Evolutionary conservation across 2,797 vertebrate genomes (phyloP).

Genomic region (Clarias platycephalus): DNA sequence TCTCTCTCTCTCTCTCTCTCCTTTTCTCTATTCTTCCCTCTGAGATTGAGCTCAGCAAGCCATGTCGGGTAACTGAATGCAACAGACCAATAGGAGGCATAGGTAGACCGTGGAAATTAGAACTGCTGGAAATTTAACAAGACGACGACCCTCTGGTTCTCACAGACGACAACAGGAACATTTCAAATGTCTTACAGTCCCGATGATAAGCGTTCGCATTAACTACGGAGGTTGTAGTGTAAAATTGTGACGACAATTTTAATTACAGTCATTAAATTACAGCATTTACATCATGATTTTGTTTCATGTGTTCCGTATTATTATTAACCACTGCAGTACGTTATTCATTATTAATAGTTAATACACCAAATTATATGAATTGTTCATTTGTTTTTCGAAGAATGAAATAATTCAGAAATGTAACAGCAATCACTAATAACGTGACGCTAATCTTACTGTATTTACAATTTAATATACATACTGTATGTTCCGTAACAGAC

Average conservation of each 20-base stretch:
- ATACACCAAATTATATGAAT: neutral
- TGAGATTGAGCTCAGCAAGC: constrained; percentile 64
- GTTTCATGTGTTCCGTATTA: constrained; percentile 10
- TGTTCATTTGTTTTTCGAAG: neutral
- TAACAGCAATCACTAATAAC: neutral
- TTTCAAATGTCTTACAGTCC: neutral
- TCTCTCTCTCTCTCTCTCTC: constrained; percentile 38
- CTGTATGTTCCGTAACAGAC: neutral
- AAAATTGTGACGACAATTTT: too few relatives aligned
- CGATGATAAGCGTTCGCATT: neutral
- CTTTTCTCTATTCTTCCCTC: constrained; percentile 54
- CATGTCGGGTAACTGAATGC: constrained; percentile 69
- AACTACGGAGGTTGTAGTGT: neutral
- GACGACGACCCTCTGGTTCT: constrained; percentile 51
- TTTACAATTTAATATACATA: neutral
- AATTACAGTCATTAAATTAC: neutral
- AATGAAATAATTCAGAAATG: neutral
- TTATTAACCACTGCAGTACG: too few relatives aligned
- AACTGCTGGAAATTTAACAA: constrained; percentile 51
- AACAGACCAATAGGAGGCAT: constrained; percentile 86
- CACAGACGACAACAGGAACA: constrained; percentile 22
- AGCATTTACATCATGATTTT: neutral
- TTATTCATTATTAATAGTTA: neutral
- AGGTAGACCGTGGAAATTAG: constrained; percentile 79
- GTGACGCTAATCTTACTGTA: neutral